phyloP scores from a whole-genome alignment of 2,797 vertebrate species.

The Betta splendens region DNA sequence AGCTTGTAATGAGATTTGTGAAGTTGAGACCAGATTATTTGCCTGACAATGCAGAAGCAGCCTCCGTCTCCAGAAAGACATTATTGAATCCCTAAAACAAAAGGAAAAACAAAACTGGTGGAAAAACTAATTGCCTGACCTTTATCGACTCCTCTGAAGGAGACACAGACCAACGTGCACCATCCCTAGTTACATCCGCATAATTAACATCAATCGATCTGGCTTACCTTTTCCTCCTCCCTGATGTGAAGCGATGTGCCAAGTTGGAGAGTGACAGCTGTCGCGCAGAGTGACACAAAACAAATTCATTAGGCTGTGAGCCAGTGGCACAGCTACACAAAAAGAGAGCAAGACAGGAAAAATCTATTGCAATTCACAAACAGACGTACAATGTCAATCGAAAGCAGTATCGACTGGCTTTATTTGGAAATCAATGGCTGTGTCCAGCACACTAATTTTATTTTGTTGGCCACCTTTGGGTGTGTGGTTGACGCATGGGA shows the following conservation, averaged over 20 bases:
- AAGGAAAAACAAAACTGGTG: slow-evolving; percentile 6
- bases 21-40: slow-evolving; percentile 36
- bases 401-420: slow-evolving; percentile 56
- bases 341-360: slow-evolving; percentile 12
- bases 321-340: slow-evolving; percentile 45
- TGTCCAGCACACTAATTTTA: slow-evolving; percentile 55
- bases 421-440: slow-evolving; percentile 67
- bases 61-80: slow-evolving; percentile 55
- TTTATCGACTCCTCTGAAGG: slow-evolving; percentile 84
- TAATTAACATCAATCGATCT: slow-evolving; percentile 91
- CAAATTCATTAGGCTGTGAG: slow-evolving; percentile 68
- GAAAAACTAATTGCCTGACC: slow-evolving; percentile 81
- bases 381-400: slow-evolving; percentile 51
- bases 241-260: slow-evolving; percentile 63
- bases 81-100: slow-evolving; percentile 55
- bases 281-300: slow-evolving; percentile 64
- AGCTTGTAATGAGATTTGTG: slow-evolving; percentile 19
- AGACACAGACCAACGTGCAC: slow-evolving; percentile 60
- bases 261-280: slow-evolving; percentile 69
- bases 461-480: slow-evolving; percentile 48
- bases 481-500: slow-evolving; percentile 12
- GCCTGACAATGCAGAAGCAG: slow-evolving; percentile 37
- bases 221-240: slow-evolving; percentile 70
- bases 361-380: slow-evolving; percentile 50
- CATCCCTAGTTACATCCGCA: slow-evolving; percentile 84